These are phyloP conservation scores for Steromphala cineraria DNA, from an alignment of 2,888 invertebrate genomes.

Conservation along the genomic window DNA sequence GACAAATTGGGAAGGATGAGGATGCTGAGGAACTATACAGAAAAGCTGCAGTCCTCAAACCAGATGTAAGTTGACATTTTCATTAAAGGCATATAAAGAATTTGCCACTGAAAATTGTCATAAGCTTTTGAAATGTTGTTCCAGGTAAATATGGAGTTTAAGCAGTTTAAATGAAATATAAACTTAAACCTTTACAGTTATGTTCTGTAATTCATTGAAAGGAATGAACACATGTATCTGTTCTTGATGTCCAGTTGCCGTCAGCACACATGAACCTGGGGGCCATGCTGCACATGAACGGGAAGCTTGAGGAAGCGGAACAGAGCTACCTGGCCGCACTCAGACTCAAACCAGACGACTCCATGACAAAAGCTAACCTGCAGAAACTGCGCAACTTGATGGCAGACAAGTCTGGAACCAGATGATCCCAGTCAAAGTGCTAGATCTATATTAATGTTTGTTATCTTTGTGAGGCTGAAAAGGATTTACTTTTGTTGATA, in stretches of 20 bases:
- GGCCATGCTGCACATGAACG: slow-evolving; percentile 94
- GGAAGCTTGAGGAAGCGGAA: slow-evolving; percentile 91
- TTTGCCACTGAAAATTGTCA: no score
- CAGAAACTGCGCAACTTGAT: slow-evolving; percentile 82
- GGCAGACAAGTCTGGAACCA: slow-evolving; percentile 10
- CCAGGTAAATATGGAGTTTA: no score
- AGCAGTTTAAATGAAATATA: no score
- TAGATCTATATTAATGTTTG: neutral
- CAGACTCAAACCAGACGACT: slow-evolving; percentile 90
- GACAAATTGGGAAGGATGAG: slow-evolving; percentile 85
- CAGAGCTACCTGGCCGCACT: slow-evolving; percentile 90
- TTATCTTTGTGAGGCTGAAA: neutral
- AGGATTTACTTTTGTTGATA: neutral
- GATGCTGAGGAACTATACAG: slow-evolving; percentile 93
- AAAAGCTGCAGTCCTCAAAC: slow-evolving; percentile 82
- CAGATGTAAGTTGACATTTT: slow-evolving; percentile 77
- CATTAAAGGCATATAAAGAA: no score
- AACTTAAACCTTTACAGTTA: no score
- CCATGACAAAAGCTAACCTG: slow-evolving; percentile 91
- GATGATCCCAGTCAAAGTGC: neutral
- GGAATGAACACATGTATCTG: no score
- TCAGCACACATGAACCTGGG: slow-evolving; percentile 95
- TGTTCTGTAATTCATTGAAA: no score
- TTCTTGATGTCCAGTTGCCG: slow-evolving; percentile 82
- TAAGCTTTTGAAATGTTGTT: no score